Conservation (phyloP, 2,113 vertebrate species). For the Gallinago media region DNA sequence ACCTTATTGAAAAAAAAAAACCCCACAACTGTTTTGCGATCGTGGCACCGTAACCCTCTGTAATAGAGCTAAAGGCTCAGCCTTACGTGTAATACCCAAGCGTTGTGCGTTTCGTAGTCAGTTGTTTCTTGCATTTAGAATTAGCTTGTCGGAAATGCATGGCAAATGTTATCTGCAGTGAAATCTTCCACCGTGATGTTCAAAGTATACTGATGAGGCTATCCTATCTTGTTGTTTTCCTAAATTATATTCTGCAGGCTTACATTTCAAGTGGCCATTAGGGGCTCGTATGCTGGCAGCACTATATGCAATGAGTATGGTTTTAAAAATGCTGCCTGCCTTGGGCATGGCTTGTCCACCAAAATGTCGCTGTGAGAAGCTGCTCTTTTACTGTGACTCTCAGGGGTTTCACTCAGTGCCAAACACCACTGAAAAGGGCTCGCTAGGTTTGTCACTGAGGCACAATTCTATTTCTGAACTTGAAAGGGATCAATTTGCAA, state of each 20-base stretch:
- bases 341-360: slow-evolving; percentile 98
- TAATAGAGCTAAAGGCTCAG: slow-evolving; percentile 35
- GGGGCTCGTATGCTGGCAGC: slow-evolving; percentile 98
- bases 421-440: slow-evolving; percentile 95
- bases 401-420: slow-evolving; percentile 97
- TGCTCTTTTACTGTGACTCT: slow-evolving; percentile 99
- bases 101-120: slow-evolving; percentile 48
- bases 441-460: slow-evolving; percentile 96
- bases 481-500: slow-evolving; percentile 96
- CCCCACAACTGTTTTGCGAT: not conserved
- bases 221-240: slow-evolving; percentile 85
- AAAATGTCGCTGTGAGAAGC: slow-evolving; percentile 99
- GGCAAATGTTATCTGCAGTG: slow-evolving; percentile 77
- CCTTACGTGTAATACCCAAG: slow-evolving; percentile 37
- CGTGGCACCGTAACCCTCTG: slow-evolving; percentile 43
- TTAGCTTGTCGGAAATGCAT: slow-evolving; percentile 77
- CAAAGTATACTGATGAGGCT: slow-evolving; percentile 77
- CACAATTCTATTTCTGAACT: slow-evolving; percentile 98
- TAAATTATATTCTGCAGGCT: slow-evolving; percentile 95
- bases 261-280: slow-evolving; percentile 99
- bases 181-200: slow-evolving; percentile 80
- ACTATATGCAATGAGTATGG: slow-evolving; percentile 98
- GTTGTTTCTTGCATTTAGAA: slow-evolving; percentile 65
- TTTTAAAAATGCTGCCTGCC: slow-evolving; percentile 95
- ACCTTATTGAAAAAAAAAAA: slow-evolving; percentile 12